phyloP scores from a whole-genome alignment of 2,113 vertebrate genomes.

The Emydura subglobosa region DNA sequence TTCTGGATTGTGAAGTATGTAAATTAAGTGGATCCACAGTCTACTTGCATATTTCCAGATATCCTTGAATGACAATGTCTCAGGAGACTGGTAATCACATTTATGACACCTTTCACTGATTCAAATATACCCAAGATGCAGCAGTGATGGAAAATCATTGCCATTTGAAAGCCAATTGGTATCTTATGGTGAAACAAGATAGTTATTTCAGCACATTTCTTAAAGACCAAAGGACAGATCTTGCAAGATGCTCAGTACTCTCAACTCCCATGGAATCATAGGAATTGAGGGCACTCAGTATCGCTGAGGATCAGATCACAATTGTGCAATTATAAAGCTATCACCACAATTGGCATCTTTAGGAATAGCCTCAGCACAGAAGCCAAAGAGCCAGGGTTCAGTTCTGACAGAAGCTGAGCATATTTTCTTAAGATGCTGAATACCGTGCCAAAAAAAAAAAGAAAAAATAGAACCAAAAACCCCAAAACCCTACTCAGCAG shows the following conservation, averaged over 20 bases:
- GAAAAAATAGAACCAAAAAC: neutral
- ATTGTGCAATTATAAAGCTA: neutral
- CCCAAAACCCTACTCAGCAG: neutral
- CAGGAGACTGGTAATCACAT: constrained; percentile 7
- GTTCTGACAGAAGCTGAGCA: neutral
- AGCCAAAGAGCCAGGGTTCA: neutral
- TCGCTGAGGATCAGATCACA: accelerated
- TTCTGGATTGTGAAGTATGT: neutral
- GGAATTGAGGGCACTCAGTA: neutral
- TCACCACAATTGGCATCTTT: neutral
- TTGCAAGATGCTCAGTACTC: neutral
- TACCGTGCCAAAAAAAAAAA: neutral
- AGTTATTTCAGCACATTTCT: constrained; percentile 34
- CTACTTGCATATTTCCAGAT: neutral
- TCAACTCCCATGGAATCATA: neutral
- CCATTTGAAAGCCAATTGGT: constrained; percentile 46
- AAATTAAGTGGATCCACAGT: neutral
- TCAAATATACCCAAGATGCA: constrained; percentile 40
- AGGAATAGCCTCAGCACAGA: neutral
- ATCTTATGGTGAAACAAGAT: constrained; percentile 16
- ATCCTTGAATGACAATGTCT: constrained; percentile 26
- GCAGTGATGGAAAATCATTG: constrained; percentile 56
- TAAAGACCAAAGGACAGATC: neutral
- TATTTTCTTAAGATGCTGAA: neutral
- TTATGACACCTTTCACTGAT: constrained; percentile 55